A percentile compares a stretch with the other conserved stretches of the same genome.
Conservation (phyloP, 2,888 invertebrate species). For the Chydorus sphaericus region DNA sequence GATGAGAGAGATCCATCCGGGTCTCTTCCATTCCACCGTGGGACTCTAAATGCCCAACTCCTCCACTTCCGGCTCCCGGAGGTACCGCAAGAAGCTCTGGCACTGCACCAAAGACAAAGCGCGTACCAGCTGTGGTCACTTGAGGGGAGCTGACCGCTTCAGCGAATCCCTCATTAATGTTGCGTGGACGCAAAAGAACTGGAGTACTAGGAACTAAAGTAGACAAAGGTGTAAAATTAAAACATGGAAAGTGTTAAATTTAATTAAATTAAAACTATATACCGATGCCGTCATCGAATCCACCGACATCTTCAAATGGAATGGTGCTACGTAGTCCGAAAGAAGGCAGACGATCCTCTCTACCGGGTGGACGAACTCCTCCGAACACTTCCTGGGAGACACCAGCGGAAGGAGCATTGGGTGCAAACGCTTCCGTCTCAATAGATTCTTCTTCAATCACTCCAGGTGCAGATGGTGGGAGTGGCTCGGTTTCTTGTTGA, state of each 20-base stretch:
- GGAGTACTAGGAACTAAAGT: constrained; percentile 87
- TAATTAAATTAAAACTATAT: no score
- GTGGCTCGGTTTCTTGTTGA: neutral
- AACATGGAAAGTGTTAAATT: no score
- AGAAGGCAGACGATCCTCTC: constrained; percentile 5
- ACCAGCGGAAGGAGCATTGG: neutral
- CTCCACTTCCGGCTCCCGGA: neutral
- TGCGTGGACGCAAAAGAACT: constrained; percentile 63
- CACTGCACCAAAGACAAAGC: constrained; percentile 28
- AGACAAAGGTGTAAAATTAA: no score
- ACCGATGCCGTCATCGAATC: constrained; percentile 65
- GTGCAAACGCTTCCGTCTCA: neutral
- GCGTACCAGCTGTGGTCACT: constrained; percentile 35
- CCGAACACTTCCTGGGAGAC: neutral
- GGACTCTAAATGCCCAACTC: constrained; percentile 33
- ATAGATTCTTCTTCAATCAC: neutral
- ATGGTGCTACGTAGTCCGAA: constrained; percentile 13
- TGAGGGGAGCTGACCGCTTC: constrained; percentile 84
- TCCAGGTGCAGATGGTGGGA: no score
- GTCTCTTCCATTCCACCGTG: constrained; percentile 62
- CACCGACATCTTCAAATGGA: constrained; percentile 29
- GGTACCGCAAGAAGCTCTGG: neutral
- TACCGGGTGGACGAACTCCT: neutral
- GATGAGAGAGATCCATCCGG: constrained; percentile 50
- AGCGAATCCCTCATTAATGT: constrained; percentile 74